Conservation (phyloP, 2,888 invertebrate genomes). For the Apotomis capreana region DNA sequence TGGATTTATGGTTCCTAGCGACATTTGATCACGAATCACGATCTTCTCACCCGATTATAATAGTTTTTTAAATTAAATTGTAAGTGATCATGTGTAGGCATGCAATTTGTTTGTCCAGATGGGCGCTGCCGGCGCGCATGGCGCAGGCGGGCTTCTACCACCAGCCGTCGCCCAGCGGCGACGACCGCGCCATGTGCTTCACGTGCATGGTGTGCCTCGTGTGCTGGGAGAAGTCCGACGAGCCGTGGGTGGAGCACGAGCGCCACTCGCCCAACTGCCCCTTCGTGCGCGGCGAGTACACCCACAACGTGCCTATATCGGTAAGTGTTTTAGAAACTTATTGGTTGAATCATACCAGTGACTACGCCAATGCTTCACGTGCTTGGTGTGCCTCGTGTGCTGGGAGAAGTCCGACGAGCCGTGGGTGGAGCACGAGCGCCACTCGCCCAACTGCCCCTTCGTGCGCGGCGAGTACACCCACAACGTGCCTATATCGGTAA, state of each 20-base stretch:
- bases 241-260: constrained; percentile 98
- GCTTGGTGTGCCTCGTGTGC: constrained; percentile 96
- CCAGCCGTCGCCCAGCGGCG: constrained; percentile 94
- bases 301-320: constrained; percentile 96
- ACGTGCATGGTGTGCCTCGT: constrained; percentile 97
- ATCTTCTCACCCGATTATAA: too few relatives aligned
- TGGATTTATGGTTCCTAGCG: too few relatives aligned
- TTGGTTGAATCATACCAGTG: too few relatives aligned
- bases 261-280: constrained; percentile 96
- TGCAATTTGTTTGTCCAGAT: constrained; percentile 79
- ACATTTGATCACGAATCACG: too few relatives aligned
- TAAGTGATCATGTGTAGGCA: not conserved
- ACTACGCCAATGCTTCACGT: constrained; percentile 85
- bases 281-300: constrained; percentile 96
- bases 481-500: constrained; percentile 93
- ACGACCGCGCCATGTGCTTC: constrained; percentile 98
- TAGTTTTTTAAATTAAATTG: not conserved
- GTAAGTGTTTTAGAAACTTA: constrained; percentile 59
- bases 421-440: constrained; percentile 98
- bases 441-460: constrained; percentile 96
- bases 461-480: constrained; percentile 97
- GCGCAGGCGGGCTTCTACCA: constrained; percentile 98
- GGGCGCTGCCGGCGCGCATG: constrained; percentile 98
- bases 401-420: constrained; percentile 99
- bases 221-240: constrained; percentile 98